Percentiles rank a stretch among this genome's conserved stretches.
phyloP scores from a whole-genome alignment of 2,113 vertebrate species.

The Urocynchramus pylzowi region DNA sequence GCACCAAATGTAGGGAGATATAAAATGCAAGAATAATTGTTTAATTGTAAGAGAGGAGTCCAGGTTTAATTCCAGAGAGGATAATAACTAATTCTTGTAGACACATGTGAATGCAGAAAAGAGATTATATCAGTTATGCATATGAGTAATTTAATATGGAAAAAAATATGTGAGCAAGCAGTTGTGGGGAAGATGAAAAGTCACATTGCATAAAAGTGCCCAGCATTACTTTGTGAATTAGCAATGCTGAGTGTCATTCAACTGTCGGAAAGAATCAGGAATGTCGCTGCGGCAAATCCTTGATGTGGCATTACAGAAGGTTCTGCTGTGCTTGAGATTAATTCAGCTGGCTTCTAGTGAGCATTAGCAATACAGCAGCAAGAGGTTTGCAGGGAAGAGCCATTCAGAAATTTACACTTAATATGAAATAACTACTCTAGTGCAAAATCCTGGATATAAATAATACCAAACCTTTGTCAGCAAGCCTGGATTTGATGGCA shows the following conservation, averaged over 20 bases:
- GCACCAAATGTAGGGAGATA: neutral
- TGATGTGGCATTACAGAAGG: neutral
- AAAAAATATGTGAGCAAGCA: conserved; percentile 14
- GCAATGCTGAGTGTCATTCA: conserved; percentile 12
- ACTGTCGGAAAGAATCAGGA: conserved; percentile 22
- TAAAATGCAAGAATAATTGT: conserved; percentile 6
- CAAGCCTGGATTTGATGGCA: neutral
- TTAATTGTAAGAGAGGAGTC: conserved; percentile 5
- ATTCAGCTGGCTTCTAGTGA: neutral
- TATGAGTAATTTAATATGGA: conserved; percentile 52
- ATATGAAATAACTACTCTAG: neutral
- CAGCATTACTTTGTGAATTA: conserved; percentile 23
- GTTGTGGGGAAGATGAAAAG: conserved; percentile 11
- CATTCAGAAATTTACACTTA: neutral
- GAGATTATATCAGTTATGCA: conserved; percentile 42
- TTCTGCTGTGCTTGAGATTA: neutral
- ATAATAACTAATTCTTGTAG: conserved; percentile 26
- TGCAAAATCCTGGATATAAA: neutral
- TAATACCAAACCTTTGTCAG: neutral
- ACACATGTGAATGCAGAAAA: neutral
- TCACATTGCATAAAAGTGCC: conserved; percentile 21
- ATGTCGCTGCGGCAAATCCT: neutral
- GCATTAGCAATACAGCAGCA: neutral
- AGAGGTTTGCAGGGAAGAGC: neutral
- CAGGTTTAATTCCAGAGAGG: neutral